Base-by-base conservation (phyloP, 2,888 invertebrate genomes). In the Tenthredo mesomela region DNA sequence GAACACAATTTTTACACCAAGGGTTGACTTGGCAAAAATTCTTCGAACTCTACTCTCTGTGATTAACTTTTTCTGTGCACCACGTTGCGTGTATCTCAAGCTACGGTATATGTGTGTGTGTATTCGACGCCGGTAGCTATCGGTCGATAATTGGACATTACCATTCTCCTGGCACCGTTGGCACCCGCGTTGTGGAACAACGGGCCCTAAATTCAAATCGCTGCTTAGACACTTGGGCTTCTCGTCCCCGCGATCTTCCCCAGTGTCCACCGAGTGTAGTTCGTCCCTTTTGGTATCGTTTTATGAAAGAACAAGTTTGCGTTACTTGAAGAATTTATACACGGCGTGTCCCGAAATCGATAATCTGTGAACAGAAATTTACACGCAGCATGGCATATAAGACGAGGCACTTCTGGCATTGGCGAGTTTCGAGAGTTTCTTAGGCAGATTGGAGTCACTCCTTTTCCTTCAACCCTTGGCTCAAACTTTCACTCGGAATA, bases 91-190 rank as follows among this genome's bases (percentile, higher is more conserved):
- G 29, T 18, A 21, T 10, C 71, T 10, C 2, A 71, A n/a, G n/a
- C 25, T 71, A 70, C 40, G 40, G 37, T 1, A 37, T 71, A 29
- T 50, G 33, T 37, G 40, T 40, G 43, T 37, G 29, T 50, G 58
- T 43, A 43, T 47, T 77, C 9, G 61, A 37, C 82, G 71, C 54
- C 25, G n/a, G 21, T 21, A 61, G 21, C 54, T 10, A 82, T 43
- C 50, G 58, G 29, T 78, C 78, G 82, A 85, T 71, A 87, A 88
- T 87, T 86, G 84, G 85, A 86, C 86, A 88, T 88, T 88, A 87
- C 88, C 87, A 88, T 87, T 88, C 87, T 86, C 71, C 84, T 50
- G 54, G 33, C 82, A 86, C 84, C 61, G 61, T 58, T 25, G 50
- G 67, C 65, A 50, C 43, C 75, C 61, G 58, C 33, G 54, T 54